phyloP scores from a whole-genome alignment of 2,113 vertebrate species.

The Triplophysa dalaica region DNA sequence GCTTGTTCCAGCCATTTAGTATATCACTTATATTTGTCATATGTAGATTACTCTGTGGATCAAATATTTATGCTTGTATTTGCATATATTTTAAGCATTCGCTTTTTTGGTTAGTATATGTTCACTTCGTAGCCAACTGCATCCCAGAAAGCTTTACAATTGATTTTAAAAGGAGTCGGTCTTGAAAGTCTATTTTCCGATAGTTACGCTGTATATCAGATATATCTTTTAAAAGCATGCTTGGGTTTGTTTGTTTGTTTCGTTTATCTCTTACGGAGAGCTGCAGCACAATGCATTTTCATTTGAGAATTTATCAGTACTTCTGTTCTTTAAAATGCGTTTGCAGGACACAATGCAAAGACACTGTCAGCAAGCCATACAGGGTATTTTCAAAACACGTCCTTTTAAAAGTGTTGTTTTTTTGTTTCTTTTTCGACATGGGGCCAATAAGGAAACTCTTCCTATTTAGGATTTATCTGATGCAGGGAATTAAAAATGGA shows the following conservation, averaged over 20 bases:
- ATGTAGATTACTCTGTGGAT: slow-evolving; percentile 80
- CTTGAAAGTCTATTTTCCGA: slow-evolving; percentile 78
- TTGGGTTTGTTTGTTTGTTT: slow-evolving; percentile 71
- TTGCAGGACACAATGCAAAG: slow-evolving; percentile 44
- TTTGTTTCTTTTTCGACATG: slow-evolving; percentile 19
- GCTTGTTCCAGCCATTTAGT: slow-evolving; percentile 77
- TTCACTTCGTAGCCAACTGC: slow-evolving; percentile 77
- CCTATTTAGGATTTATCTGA: slow-evolving; percentile 59
- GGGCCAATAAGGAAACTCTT: slow-evolving; percentile 55
- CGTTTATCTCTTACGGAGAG: slow-evolving; percentile 68
- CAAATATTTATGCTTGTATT: slow-evolving; percentile 83
- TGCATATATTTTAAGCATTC: slow-evolving; percentile 79
- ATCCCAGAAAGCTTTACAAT: slow-evolving; percentile 76
- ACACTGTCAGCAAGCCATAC: slow-evolving; percentile 53
- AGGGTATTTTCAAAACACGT: slow-evolving; percentile 54
- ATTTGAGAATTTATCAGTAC: slow-evolving; percentile 61
- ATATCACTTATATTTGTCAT: slow-evolving; percentile 81
- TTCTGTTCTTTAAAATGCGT: slow-evolving; percentile 58
- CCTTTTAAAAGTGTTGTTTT: slow-evolving; percentile 36
- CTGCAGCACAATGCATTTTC: slow-evolving; percentile 67
- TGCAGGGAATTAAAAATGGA: slow-evolving; percentile 42
- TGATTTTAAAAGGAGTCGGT: slow-evolving; percentile 69
- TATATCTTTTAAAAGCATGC: slow-evolving; percentile 79
- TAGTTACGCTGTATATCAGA: slow-evolving; percentile 75
- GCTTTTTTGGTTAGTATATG: slow-evolving; percentile 76